These are phyloP conservation scores for Orthonevra nobilis DNA, from an alignment of 2,888 invertebrate species.

Conservation along the genomic window DNA sequence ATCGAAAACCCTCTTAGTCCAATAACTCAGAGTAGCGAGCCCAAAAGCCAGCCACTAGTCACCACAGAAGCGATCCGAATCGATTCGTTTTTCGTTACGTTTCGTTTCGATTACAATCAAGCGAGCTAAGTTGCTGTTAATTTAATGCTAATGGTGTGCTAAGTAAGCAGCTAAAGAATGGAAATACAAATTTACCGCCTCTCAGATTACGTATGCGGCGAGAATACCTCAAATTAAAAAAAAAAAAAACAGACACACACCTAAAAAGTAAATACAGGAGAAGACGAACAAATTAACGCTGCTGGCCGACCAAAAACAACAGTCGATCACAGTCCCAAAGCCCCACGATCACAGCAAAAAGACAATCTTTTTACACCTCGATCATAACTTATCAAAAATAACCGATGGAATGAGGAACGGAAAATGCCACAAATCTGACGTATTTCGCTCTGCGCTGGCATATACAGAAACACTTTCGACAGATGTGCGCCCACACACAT, in stretches of 20 bases:
- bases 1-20: slow-evolving; percentile 52
- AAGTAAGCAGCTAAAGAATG: slow-evolving; percentile 71
- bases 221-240: slow-evolving; percentile 56
- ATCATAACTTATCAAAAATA: slow-evolving; percentile 69
- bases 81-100: slow-evolving; percentile 59
- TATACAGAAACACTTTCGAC: slow-evolving; percentile 4
- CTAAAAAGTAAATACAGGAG: slow-evolving; percentile 11
- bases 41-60: slow-evolving; percentile 25
- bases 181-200: slow-evolving; percentile 70
- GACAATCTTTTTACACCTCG: slow-evolving; percentile 68
- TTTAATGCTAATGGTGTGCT: slow-evolving; percentile 71
- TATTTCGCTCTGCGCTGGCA: slow-evolving; percentile 5
- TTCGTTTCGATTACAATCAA: slow-evolving; percentile 69
- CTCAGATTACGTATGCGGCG: slow-evolving; percentile 65
- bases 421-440: slow-evolving; percentile 52
- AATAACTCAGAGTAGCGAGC: slow-evolving; percentile 62
- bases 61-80: slow-evolving; percentile 59
- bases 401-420: slow-evolving; percentile 53
- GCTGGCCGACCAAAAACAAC: slow-evolving; percentile 24
- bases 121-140: slow-evolving; percentile 68
- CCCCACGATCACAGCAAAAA: slow-evolving; percentile 37
- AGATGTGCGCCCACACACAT: slow-evolving; percentile 57
- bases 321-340: too few relatives aligned
- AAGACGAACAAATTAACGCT: slow-evolving; percentile 32
- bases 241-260: slow-evolving; percentile 34